phyloP scores from a whole-genome alignment of 2,888 invertebrate genomes.

The Lysandra bellargus region DNA sequence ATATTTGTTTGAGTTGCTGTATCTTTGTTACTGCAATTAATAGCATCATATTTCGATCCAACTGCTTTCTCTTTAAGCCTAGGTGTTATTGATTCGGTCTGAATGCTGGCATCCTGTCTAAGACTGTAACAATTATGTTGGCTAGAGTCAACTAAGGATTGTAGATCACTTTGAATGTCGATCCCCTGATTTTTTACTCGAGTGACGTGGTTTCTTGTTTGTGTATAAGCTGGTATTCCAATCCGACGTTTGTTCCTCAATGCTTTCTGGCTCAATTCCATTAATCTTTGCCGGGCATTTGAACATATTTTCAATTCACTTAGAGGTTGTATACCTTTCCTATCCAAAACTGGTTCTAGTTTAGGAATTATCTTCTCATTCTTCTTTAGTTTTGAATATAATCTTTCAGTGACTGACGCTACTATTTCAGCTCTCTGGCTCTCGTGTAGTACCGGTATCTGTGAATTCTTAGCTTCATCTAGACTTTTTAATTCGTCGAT shows the following conservation, averaged over 20 bases:
- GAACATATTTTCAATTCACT: conserved; percentile 80
- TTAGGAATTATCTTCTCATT: conserved; percentile 73
- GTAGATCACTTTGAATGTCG: conserved; percentile 78
- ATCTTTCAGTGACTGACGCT: conserved; percentile 84
- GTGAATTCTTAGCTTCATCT: conserved; percentile 50
- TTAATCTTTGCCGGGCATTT: conserved; percentile 79
- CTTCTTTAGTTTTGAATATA: conserved; percentile 81
- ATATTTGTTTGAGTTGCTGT: conserved; percentile 60
- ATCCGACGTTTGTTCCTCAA: conserved; percentile 74
- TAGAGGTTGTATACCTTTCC: conserved; percentile 67
- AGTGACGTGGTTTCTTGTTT: conserved; percentile 75
- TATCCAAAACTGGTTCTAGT: conserved; percentile 66
- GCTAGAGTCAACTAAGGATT: conserved; percentile 58
- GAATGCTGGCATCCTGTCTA: conserved; percentile 62
- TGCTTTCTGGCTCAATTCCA: conserved; percentile 81
- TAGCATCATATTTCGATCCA: conserved; percentile 61
- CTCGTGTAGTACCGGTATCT: conserved; percentile 62
- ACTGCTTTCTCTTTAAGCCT: conserved; percentile 72
- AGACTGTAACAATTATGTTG: conserved; percentile 52
- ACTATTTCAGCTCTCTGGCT: conserved; percentile 84
- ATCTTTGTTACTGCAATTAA: conserved; percentile 56
- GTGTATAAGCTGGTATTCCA: conserved; percentile 79
- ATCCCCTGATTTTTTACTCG: conserved; percentile 81
- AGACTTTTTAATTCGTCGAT: conserved; percentile 46
- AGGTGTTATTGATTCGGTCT: conserved; percentile 70